Base-by-base conservation (phyloP, 2,113 vertebrate species). In the Burhinus bistriatus region DNA sequence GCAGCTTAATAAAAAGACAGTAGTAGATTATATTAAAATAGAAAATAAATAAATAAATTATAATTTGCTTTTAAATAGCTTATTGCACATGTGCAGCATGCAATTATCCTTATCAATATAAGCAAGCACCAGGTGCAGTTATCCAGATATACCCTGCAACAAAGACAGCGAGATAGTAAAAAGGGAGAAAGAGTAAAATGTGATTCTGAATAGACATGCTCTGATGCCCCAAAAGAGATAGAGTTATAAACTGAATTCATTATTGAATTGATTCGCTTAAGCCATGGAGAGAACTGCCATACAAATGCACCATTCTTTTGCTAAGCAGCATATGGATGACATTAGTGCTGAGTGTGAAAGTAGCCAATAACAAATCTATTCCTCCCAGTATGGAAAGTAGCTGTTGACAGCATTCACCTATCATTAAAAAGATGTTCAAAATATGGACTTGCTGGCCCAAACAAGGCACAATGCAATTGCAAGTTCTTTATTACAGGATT, bases 91-190 rank as follows among this genome's bases (percentile, higher is more conserved):
- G 81, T 94, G 92, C 94, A 97, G 96, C 87, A 96, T 96, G 89
- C 93, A 96, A 95, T 97, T 97, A 97, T 78, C 90, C 95, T 97
- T 97, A 97, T 98, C 96, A 96, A 92, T 97, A 87, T 94, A 96
- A 97, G 96, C 95, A 97, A 98, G 96, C 94, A 96, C 96, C 97
- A 97, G 97, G 97, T 97, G 95, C 97, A 97, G 96, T 96, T 97
- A 97, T 98, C 93, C 94, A 95, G 96, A 98, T 97, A 97, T 94
- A 97, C 89, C 85, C 95, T 93, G 90, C 89, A 97, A 97, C 93
- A 97, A 98, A 96, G 96, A 95, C 95, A 96, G 95, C 0, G 69
- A 96, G 97, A 97, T 93, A 96, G 95, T 83, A 87, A 95, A 97
- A 96, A 91, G 96, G 83, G 94, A 95, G 95, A 97, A 96, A 95